Evolutionary conservation across 2,797 vertebrate species (phyloP).

Genomic region (Gobionotothen gibberifrons): DNA sequence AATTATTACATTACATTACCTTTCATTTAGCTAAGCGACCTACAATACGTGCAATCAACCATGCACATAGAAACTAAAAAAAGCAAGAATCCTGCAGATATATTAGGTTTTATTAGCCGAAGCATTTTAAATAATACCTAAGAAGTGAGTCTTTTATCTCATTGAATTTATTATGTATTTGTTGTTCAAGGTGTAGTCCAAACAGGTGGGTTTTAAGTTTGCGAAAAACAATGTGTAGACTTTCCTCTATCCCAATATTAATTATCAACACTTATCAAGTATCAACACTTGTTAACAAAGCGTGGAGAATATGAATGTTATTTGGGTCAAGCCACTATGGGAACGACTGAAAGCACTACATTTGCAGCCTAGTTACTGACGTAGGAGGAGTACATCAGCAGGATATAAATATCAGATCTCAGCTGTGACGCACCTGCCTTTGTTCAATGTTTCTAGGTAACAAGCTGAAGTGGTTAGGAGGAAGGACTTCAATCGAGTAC

Average conservation of each 20-base stretch:
- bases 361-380: neutral
- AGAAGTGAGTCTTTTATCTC: no score
- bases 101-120: no score
- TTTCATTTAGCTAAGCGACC: no score
- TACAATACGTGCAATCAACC: no score
- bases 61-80: no score
- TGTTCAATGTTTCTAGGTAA: constrained; percentile 23
- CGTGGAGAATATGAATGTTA: neutral
- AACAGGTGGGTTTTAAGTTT: no score
- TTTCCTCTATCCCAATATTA: no score
- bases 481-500: neutral
- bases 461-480: neutral
- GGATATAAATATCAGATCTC: constrained; percentile 19
- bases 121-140: no score
- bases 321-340: neutral
- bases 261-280: neutral
- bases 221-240: no score
- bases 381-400: neutral
- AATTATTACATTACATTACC: neutral
- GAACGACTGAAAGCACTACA: constrained; percentile 1
- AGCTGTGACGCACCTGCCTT: neutral
- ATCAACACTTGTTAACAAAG: neutral
- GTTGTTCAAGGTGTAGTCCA: no score
- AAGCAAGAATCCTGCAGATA: no score
- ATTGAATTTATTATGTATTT: no score